Evolutionary conservation across 2,888 invertebrate species (phyloP), one percentile per base, ranked within the genome.

Genomic region (Rhaphigaster nebulosa): DNA sequence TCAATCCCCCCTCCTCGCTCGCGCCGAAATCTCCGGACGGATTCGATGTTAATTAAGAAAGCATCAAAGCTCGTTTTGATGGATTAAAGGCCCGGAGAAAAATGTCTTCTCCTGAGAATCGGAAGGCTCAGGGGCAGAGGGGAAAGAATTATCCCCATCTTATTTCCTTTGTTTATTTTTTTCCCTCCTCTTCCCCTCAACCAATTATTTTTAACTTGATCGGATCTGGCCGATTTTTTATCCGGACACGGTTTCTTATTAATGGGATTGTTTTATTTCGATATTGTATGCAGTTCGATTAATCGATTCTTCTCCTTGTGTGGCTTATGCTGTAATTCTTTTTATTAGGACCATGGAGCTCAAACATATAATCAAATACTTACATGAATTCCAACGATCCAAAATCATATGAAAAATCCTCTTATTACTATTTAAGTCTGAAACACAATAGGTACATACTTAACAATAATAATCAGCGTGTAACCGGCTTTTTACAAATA

Each of bases 1-100:
- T 76, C 38, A 76, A 34, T 1, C 38, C 70, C 18, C 10, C 34
- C 70, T 15, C n/a, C 60, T 1, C 29, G 29, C 70, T 45, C 26
- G n/a, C n/a, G n/a, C 5, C 45, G 12, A 80, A 80, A 50, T n/a
- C 84, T 41, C 45, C 26, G 45, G 84, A 26, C 84, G 84, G 84
- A 84, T 84, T 50, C 45, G n/a, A n/a, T 50, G 45, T 45, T 88
- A 88, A 88, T 88, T 88, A 88, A 88, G 60, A 88, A 88, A 65
- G 65, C 88, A 88, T 88, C 88, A 88, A 65, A 65, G 87, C 88
- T 84, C n/a, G 15, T 84, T 84, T 84, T 84, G 84, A 84, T 84
- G 84, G 84, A 84, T 84, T 84, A 84, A 84, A 84, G 45, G 45
- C 45, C 45, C 1, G 15, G 45, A 45, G 84, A 84, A 84, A 84